A percentile compares a stretch with the other conserved stretches of the same genome.
Evolutionary conservation across 2,113 vertebrate species (phyloP).

Genomic region (Chionodraco myersi): DNA sequence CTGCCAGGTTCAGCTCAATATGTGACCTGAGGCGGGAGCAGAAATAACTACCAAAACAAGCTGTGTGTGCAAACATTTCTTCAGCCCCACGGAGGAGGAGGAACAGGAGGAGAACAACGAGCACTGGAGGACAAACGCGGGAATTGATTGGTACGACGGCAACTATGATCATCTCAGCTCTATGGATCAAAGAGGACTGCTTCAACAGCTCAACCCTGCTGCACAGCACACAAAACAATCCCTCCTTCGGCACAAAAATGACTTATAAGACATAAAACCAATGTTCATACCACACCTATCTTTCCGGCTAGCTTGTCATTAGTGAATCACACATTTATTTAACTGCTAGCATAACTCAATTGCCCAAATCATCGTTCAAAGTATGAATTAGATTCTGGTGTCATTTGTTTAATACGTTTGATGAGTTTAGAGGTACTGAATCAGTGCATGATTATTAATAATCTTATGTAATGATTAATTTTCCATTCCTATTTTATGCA

Average conservation of each 20-base stretch:
- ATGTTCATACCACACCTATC: constrained; percentile 6
- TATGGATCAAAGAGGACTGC: constrained; percentile 37
- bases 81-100: constrained; percentile 27
- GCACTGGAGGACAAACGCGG: constrained; percentile 36
- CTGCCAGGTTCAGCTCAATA: constrained; percentile 59
- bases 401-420: background rate
- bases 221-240: background rate
- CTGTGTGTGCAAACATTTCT: constrained; percentile 50
- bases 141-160: constrained; percentile 39
- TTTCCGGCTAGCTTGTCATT: background rate
- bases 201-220: constrained; percentile 10
- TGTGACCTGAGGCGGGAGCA: constrained; percentile 58
- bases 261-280: background rate
- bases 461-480: background rate
- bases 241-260: constrained; percentile 1
- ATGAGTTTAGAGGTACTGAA: constrained; percentile 16
- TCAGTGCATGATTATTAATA: background rate
- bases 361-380: background rate
- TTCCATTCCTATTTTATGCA: background rate
- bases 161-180: constrained; percentile 40
- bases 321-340: background rate
- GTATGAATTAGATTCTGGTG: constrained; percentile 4
- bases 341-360: background rate
- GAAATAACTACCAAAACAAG: constrained; percentile 63
- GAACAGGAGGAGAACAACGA: constrained; percentile 16